Conservation (phyloP, 2,888 invertebrate species). For the Lithophane ornitopus region DNA sequence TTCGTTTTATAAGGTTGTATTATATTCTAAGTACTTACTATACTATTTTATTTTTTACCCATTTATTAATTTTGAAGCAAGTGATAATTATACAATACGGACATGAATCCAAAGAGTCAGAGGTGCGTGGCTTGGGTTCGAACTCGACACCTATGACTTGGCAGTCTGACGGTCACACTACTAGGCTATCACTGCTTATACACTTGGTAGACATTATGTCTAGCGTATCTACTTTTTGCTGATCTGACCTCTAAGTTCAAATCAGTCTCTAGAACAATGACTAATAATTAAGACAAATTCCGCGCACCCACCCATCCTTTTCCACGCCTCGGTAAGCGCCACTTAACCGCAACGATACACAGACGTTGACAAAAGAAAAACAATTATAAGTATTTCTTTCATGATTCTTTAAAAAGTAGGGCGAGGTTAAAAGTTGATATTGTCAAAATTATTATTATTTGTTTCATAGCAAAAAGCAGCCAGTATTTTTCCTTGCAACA, state of each 20-base stretch:
- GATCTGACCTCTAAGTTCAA: constrained; percentile 24
- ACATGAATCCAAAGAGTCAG: no score
- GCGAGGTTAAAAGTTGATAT: constrained; percentile 34
- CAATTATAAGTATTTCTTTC: constrained; percentile 41
- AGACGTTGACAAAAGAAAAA: constrained; percentile 32
- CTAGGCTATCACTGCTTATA: no score
- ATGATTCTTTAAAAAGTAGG: neutral
- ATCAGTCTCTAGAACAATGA: constrained; percentile 48
- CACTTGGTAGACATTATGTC: constrained; percentile 4
- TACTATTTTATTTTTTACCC: no score
- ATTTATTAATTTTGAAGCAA: no score
- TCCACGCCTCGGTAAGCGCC: constrained; percentile 45
- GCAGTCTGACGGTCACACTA: no score
- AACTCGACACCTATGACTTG: no score
- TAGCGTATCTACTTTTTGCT: constrained; percentile 33
- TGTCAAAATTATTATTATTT: constrained; percentile 32
- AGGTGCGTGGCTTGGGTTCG: no score
- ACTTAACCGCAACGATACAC: constrained; percentile 55
- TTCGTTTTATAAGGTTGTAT: no score
- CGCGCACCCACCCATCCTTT: constrained; percentile 54
- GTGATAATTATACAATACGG: no score
- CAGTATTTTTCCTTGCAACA: neutral
- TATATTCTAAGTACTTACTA: no score
- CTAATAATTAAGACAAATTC: constrained; percentile 38
- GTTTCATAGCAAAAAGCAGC: neutral